These are phyloP conservation scores for Galago senegalensis DNA, from an alignment of 2,797 vertebrate species.

Conservation along the genomic window DNA sequence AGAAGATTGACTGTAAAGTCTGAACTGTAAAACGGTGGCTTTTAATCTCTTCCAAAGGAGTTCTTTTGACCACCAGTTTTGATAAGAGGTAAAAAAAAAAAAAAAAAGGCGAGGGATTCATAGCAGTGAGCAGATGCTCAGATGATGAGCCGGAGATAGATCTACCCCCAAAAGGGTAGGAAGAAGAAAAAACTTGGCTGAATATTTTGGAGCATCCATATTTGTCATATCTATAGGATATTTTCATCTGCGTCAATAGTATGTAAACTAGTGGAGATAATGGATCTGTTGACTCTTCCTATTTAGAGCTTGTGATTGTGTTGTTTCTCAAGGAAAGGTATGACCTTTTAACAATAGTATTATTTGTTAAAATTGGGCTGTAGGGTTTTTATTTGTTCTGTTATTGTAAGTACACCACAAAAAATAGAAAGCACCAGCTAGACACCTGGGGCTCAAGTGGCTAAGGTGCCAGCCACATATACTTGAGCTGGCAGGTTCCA, in stretches of 20 bases:
- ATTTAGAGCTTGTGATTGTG: background rate
- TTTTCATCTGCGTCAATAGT: slow-evolving; percentile 4
- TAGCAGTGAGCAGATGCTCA: background rate
- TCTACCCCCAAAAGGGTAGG: background rate
- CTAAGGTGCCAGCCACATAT: too few species aligned
- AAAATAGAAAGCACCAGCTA: background rate
- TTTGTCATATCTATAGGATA: background rate
- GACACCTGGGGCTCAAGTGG: too few species aligned
- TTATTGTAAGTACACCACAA: background rate
- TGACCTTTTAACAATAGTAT: background rate
- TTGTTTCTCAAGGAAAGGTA: background rate
- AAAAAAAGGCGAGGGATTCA: background rate
- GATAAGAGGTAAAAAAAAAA: background rate
- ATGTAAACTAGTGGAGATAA: background rate
- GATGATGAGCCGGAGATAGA: background rate
- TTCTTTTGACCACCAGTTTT: slow-evolving; percentile 2
- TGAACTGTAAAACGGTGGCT: background rate
- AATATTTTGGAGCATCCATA: background rate
- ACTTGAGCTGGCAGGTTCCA: too few species aligned
- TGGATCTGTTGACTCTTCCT: background rate
- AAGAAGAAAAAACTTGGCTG: background rate
- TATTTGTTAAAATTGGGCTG: background rate
- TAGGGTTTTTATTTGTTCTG: background rate
- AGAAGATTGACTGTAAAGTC: background rate
- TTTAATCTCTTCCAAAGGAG: background rate